Conservation (phyloP, 1,140 invertebrate species). For the fruit fly (Drosophila melanogaster) region Release_6_plus_ISO1_MT NT_033777.3:31495001-31495500, state of each 20-base stretch:
- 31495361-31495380: conserved; percentile 48
- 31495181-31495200: conserved; percentile 43
- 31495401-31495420: conserved; percentile 32
- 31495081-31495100: conserved; percentile 67
- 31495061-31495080: conserved; percentile 53
- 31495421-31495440: conserved; percentile 44
- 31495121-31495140: conserved; percentile 41
- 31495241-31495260: conserved; percentile 71
- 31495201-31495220: conserved; percentile 73
- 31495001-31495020: conserved; percentile 40
- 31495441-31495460: conserved; percentile 74
- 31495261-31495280: conserved; percentile 82
- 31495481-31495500: conserved; percentile 2
- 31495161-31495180: conserved; percentile 19
- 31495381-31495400: conserved; percentile 42
- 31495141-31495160: conserved; percentile 15
- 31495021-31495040: not conserved
- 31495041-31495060: conserved; percentile 51
- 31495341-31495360: conserved; percentile 57
- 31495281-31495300: conserved; percentile 76
- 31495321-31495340: conserved; percentile 52
- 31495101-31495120: conserved; percentile 28
- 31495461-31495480: conserved; percentile 64
- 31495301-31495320: conserved; percentile 69
- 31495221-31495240: conserved; percentile 69